Conservation (phyloP, 2,888 invertebrate genomes). For the Limnephilus marmoratus region DNA sequence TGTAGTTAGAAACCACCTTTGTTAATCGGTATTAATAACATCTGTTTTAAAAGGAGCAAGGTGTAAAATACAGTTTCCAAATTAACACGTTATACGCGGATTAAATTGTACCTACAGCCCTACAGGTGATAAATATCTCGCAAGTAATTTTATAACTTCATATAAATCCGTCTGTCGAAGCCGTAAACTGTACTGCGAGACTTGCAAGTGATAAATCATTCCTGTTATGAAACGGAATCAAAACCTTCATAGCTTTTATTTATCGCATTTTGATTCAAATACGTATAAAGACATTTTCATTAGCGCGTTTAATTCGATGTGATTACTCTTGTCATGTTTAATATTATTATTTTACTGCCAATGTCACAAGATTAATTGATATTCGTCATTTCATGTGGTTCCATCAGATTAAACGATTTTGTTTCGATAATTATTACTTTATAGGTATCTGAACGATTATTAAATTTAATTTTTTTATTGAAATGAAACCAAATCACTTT, state of each 20-base stretch:
- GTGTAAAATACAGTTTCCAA: neutral
- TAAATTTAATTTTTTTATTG: neutral
- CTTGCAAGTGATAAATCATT: constrained; percentile 3
- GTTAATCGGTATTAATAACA: neutral
- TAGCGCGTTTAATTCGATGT: neutral
- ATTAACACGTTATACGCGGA: neutral
- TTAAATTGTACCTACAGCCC: neutral
- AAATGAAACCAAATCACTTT: too few species aligned
- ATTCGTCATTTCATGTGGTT: neutral
- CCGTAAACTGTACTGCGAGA: neutral
- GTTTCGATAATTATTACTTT: neutral
- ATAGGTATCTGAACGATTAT: neutral
- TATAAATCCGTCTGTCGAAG: constrained; percentile 20
- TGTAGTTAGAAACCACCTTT: neutral
- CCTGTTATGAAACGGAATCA: neutral
- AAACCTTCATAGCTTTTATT: neutral
- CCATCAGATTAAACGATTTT: constrained; percentile 2
- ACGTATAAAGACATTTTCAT: constrained; percentile 4
- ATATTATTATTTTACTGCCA: neutral
- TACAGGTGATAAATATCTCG: neutral
- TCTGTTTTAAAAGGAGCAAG: neutral
- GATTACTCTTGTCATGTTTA: neutral
- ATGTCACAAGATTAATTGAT: neutral
- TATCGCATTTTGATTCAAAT: constrained; percentile 9
- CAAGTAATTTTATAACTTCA: constrained; percentile 16